Evolutionary conservation across 37 sponge, comb jelly and placozoan species (phyloP).

Genomic region (Aphrocallistes beatrix): DNA sequence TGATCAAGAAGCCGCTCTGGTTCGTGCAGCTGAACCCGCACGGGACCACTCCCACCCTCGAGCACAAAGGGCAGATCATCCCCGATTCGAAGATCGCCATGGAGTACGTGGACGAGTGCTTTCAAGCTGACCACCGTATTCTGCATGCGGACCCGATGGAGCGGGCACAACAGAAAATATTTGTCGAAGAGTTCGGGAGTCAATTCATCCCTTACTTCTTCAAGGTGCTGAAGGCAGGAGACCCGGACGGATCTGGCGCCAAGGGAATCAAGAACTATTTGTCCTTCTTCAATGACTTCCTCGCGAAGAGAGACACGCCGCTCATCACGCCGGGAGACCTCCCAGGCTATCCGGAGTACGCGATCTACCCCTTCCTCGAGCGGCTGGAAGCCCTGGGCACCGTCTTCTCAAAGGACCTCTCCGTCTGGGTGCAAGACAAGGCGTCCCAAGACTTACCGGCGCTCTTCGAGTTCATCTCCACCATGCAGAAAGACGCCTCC

Average conservation of each 20-base stretch:
- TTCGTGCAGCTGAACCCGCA: slow-evolving; percentile 42
- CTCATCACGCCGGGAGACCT: not conserved
- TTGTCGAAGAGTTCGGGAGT: not conserved
- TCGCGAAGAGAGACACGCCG: not conserved
- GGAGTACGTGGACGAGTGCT: slow-evolving; percentile 7
- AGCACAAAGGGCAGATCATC: slow-evolving; percentile 46
- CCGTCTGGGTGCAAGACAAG: not conserved
- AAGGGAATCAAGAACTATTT: not conserved
- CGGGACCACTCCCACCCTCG: slow-evolving; percentile 41
- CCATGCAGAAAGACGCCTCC: not conserved
- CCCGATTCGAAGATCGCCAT: slow-evolving; percentile 42
- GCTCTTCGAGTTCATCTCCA: slow-evolving; percentile 4
- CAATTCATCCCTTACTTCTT: not conserved
- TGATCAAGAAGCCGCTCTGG: slow-evolving; percentile 58
- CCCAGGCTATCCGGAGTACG: not conserved
- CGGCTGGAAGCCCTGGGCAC: not conserved
- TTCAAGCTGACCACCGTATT: not conserved
- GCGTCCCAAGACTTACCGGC: not conserved
- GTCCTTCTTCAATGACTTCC: not conserved
- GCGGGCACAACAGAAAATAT: slow-evolving; percentile 13
- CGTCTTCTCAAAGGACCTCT: not conserved
- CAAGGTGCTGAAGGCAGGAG: not conserved
- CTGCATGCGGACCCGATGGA: not conserved
- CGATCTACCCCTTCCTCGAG: not conserved
- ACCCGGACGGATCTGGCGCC: not conserved